These are phyloP conservation scores for Rhabdophis nuchalis DNA, from an alignment of 2,797 vertebrate species.

Conservation along the genomic window DNA sequence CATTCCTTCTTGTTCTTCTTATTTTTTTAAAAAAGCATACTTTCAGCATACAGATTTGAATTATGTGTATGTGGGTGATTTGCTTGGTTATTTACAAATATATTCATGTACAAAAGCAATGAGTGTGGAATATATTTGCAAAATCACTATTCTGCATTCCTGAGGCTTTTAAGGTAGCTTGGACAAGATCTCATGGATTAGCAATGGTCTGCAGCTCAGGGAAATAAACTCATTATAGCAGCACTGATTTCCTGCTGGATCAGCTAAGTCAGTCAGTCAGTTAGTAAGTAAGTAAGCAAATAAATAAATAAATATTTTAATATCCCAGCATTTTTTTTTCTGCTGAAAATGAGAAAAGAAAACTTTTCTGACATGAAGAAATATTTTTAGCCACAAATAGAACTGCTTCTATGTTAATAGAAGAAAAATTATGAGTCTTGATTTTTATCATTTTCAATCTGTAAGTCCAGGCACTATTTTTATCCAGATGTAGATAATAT, in stretches of 20 bases:
- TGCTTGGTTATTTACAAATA: neutral
- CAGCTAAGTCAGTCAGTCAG: neutral
- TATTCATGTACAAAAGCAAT: neutral
- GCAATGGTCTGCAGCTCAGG: constrained; percentile 1
- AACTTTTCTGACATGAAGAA: constrained; percentile 15
- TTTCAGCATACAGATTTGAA: neutral
- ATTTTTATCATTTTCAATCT: constrained; percentile 1
- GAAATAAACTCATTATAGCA: constrained; percentile 34
- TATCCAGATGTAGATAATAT: neutral
- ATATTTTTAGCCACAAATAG: constrained; percentile 14
- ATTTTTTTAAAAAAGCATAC: neutral
- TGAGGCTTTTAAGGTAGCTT: constrained; percentile 25
- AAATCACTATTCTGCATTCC: constrained; percentile 22
- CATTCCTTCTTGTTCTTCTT: neutral
- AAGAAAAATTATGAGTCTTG: neutral
- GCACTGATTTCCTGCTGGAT: constrained; percentile 33
- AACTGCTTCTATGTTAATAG: neutral
- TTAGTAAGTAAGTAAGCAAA: neutral
- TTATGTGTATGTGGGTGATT: neutral
- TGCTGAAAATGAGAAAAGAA: constrained; percentile 23
- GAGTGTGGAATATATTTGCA: constrained; percentile 2
- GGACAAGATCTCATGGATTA: constrained; percentile 29
- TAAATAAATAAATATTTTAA: neutral
- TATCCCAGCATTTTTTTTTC: neutral
- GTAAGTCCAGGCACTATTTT: neutral